Conservation (phyloP, 2,888 invertebrate genomes). For the Arctia plantaginis region DNA sequence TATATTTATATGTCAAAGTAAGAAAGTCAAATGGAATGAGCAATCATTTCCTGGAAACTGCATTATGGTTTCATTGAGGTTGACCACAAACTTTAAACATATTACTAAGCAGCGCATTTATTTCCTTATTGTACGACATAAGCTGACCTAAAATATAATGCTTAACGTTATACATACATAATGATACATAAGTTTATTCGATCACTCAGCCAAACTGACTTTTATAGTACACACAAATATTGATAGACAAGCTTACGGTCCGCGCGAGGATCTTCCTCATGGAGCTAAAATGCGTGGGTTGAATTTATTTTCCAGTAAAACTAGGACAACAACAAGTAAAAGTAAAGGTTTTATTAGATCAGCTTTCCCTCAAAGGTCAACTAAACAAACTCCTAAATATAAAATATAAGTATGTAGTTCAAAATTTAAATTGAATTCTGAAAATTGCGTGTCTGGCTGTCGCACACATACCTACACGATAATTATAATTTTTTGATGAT, state of each 20-base stretch:
- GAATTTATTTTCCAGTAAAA: neutral
- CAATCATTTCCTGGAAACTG: slow-evolving; percentile 11
- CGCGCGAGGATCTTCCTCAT: neutral
- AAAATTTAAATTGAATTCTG: neutral
- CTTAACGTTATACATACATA: neutral
- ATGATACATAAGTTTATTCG: neutral
- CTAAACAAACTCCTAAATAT: neutral
- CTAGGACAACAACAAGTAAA: neutral
- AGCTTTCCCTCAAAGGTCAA: neutral
- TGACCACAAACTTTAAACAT: slow-evolving; percentile 5
- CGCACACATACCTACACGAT: neutral
- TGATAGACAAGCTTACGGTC: neutral
- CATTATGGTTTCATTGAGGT: slow-evolving; percentile 13
- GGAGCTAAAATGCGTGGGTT: neutral
- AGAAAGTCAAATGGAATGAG: slow-evolving; percentile 8
- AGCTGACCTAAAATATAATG: neutral
- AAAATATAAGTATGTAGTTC: neutral
- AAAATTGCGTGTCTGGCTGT: neutral
- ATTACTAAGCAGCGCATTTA: neutral
- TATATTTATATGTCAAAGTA: neutral
- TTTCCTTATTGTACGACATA: slow-evolving; percentile 12
- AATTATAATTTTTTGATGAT: neutral
- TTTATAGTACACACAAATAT: neutral
- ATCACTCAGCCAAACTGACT: neutral
- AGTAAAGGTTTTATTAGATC: slow-evolving; percentile 8